Base-by-base conservation (phyloP, 2,113 vertebrate species). In the Falcunculus frontatus region DNA sequence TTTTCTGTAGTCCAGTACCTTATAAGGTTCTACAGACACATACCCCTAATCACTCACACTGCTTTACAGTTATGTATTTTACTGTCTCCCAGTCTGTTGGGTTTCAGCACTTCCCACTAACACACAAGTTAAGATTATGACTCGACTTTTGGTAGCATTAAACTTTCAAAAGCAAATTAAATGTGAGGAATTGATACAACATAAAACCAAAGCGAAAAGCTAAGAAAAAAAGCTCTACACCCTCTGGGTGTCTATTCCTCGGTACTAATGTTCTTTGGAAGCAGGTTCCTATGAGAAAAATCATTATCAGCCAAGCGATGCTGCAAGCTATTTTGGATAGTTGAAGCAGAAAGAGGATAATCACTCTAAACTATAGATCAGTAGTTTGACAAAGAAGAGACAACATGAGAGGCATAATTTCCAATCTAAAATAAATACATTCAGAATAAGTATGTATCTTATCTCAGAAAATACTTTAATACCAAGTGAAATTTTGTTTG, bases 261-360 rank as follows among this genome's bases (percentile, higher is more conserved):
- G 68, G 4, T 84, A 56, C 74, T 93, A 93, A 92, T 89, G 68
- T 76, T 76, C 52, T 60, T 95, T 53, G 23, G 72, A 80, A 95
- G 33, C 65, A 93, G 57, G 27, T 86, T 96, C 80, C 57, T 89
- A 12, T 89, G 76, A 94, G 85, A 87, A 96, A 95, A 94, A 88
- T 95, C 84, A 85, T 95, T 97, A 91, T 94, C 81, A 87, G 23
- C 44, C 25, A 64, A 78, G 63, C 46, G 87, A 29, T 2, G 53
- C 93, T 95, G 39, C 37, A 79, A 86, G 77, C 81, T 96, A 50
- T 92, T 97, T 94, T 79, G 41, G 64, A 55, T 92, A 84, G 82
- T 86, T 93, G 84, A 93, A 73, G 87, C 11, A 93, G 89, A 97
- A 96, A 96, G 47, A 83, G 35, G 60, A 94, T 95, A 96, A 97